Evolutionary conservation across 1,140 invertebrate species (phyloP).

Genomic region (Sarcophaga bullata): DNA sequence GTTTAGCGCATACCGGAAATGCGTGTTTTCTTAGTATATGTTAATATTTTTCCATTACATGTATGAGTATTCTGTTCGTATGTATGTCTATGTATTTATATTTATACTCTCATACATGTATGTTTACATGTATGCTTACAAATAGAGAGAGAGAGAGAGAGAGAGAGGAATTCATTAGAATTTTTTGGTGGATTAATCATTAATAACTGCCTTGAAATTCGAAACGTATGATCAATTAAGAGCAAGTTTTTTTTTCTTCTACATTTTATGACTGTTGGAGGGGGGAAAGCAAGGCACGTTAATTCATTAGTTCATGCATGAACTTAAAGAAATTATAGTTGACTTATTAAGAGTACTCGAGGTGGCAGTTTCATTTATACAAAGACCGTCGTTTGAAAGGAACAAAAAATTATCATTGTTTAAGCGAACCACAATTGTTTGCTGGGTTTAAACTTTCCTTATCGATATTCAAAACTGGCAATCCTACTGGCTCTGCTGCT

Average conservation of each 20-base stretch:
- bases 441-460: neutral
- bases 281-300: too few species aligned
- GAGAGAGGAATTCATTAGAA: neutral
- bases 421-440: neutral
- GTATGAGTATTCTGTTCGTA: neutral
- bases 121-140: neutral
- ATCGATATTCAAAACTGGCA: neutral
- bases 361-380: too few species aligned
- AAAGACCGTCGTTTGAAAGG: too few species aligned
- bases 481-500: neutral
- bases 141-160: too few species aligned
- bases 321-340: too few species aligned
- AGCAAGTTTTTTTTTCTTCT: too few species aligned
- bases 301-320: too few species aligned
- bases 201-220: neutral
- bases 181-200: neutral
- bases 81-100: neutral
- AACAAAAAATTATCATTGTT: too few species aligned
- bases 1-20: slow-evolving; percentile 9
- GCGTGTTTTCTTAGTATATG: slow-evolving; percentile 8
- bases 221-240: neutral
- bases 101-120: neutral
- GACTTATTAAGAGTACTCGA: too few species aligned
- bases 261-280: too few species aligned
- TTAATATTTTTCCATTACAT: neutral